Percentiles rank a stretch among this genome's conserved stretches.
Evolutionary conservation across 53 echinoderm and acorn worm species (phyloP).

Genomic region (Arbacia lixula): DNA sequence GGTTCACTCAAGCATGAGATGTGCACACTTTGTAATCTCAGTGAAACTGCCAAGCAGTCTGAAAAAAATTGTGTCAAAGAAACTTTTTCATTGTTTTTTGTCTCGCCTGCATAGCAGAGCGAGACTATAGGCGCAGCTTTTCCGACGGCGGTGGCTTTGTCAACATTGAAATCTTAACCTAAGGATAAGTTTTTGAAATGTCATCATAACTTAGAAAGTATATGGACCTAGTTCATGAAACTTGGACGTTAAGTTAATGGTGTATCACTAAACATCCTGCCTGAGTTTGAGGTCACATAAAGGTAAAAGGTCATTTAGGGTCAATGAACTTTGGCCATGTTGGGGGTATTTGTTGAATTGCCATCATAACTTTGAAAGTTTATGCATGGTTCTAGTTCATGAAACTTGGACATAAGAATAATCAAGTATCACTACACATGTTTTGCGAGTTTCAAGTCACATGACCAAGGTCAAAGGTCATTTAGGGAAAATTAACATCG

Average conservation of each 20-base stretch:
- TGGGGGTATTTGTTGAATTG: constrained; percentile 10
- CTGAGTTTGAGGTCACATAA: constrained; percentile 17
- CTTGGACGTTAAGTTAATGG: constrained; percentile 13
- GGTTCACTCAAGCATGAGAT: too few relatives aligned
- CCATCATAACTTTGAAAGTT: constrained; percentile 17
- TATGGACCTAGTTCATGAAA: constrained; percentile 30
- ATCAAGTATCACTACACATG: neutral
- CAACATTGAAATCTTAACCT: neutral
- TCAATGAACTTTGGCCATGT: constrained; percentile 20
- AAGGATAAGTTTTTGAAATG: constrained; percentile 29
- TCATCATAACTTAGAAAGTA: constrained; percentile 19
- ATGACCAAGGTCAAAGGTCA: constrained; percentile 25
- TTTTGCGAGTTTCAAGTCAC: neutral
- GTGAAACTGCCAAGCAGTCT: too few relatives aligned
- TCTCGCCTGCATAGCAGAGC: constrained; percentile 24
- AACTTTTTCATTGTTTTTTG: constrained; percentile 1
- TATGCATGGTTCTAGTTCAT: neutral
- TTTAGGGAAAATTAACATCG: constrained; percentile 12
- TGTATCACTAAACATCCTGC: neutral
- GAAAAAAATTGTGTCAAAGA: too few relatives aligned
- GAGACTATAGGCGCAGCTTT: constrained; percentile 20
- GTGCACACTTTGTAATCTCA: too few relatives aligned
- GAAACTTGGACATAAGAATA: neutral
- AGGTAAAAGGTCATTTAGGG: constrained; percentile 29
- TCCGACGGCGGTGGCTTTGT: constrained; percentile 5